A percentile compares a stretch with the other conserved stretches of the same genome.
phyloP scores from a whole-genome alignment of 2,113 vertebrate species.

The Corythornis madagascariensis region DNA sequence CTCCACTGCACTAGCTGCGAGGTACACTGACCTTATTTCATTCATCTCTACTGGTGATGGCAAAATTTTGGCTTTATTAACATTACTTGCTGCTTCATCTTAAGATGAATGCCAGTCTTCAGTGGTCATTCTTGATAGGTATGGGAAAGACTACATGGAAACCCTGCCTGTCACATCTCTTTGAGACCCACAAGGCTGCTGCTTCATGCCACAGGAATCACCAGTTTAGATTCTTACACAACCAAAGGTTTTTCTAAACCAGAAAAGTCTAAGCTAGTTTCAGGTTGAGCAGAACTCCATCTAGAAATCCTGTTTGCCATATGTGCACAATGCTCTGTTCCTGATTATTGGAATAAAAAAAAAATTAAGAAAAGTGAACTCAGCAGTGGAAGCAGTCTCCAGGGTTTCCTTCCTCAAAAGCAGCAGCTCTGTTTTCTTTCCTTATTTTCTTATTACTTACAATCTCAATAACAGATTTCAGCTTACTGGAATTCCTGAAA shows the following conservation, averaged over 20 bases:
- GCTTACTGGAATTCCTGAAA: neutral
- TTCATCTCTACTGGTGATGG: neutral
- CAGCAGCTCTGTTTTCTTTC: neutral
- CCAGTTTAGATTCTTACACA: neutral
- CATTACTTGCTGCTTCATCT: neutral
- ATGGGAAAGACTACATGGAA: neutral
- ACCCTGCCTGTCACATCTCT: neutral
- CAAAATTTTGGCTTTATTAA: neutral
- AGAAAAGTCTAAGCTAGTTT: neutral
- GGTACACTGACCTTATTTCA: neutral
- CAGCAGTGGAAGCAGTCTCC: neutral
- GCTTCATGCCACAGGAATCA: neutral
- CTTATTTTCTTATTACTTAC: neutral
- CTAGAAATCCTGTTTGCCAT: neutral
- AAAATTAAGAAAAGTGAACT: neutral
- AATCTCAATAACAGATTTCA: neutral
- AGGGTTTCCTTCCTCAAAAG: neutral
- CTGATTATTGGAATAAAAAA: conserved; percentile 13
- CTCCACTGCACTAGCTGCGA: neutral
- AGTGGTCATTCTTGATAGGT: neutral
- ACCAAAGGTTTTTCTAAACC: neutral
- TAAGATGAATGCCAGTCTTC: neutral
- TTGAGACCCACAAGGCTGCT: neutral
- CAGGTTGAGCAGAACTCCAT: neutral
- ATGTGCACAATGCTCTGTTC: neutral